These are phyloP conservation scores for Setophaga petechia DNA, from an alignment of 2,113 vertebrate species.

Conservation along the genomic window DNA sequence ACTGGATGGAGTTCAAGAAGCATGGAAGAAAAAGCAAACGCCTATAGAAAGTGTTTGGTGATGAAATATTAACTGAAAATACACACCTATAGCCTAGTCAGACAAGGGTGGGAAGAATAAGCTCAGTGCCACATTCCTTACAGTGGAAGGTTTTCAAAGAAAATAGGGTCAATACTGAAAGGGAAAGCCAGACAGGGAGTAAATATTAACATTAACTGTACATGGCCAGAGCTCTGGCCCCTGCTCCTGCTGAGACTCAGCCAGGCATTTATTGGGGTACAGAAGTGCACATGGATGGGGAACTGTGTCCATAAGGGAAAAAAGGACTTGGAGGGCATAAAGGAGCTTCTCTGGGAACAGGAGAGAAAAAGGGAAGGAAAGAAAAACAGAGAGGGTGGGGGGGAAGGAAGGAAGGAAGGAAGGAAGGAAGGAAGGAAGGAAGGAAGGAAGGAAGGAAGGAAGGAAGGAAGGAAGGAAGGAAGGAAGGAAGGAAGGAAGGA, in stretches of 20 bases:
- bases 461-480: too few relatives aligned
- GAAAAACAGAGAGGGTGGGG: fast-evolving
- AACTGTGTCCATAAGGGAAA: background rate
- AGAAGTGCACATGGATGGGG: fast-evolving
- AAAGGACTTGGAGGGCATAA: background rate
- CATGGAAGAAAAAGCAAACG: background rate
- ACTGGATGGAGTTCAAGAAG: slow-evolving; percentile 38
- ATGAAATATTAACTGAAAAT: slow-evolving; percentile 26
- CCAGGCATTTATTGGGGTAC: background rate
- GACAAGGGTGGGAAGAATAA: background rate
- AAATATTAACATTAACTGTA: background rate
- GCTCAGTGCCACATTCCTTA: background rate
- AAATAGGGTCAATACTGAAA: background rate
- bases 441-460: too few relatives aligned
- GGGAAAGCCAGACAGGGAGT: background rate
- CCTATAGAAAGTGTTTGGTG: background rate
- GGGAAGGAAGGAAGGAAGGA: too few relatives aligned
- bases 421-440: too few relatives aligned
- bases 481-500: too few relatives aligned
- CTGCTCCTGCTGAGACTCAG: background rate
- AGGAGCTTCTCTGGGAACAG: background rate
- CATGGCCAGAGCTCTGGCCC: background rate
- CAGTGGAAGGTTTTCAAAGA: background rate
- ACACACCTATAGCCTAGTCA: background rate
- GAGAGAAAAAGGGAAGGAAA: too few relatives aligned